These are phyloP conservation scores for Columba guinea DNA, from an alignment of 2,797 vertebrate genomes.

Conservation along the genomic window DNA sequence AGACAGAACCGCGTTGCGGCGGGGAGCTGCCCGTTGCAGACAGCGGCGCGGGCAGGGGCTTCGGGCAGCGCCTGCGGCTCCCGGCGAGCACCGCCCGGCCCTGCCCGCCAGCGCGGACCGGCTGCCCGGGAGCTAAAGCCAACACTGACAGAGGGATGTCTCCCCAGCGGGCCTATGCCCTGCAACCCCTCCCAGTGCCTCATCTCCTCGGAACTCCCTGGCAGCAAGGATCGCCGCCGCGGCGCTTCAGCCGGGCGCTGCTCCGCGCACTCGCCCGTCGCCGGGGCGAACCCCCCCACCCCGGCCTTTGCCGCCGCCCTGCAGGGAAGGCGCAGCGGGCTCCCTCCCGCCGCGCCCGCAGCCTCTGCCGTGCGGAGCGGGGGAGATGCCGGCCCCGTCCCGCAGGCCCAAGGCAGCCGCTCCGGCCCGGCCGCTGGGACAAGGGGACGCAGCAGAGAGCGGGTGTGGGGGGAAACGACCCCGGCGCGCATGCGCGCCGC, in stretches of 20 bases:
- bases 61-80: background rate
- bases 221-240: background rate
- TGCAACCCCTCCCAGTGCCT: background rate
- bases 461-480: background rate
- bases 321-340: background rate
- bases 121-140: background rate
- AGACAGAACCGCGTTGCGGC: background rate
- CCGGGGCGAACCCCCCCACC: background rate
- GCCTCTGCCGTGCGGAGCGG: background rate
- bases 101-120: background rate
- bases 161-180: background rate
- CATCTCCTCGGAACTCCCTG: background rate
- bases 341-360: background rate
- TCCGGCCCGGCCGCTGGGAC: background rate
- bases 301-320: background rate
- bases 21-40: fast-evolving
- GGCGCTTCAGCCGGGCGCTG: background rate
- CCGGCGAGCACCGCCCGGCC: background rate
- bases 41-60: background rate
- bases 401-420: background rate
- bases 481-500: background rate
- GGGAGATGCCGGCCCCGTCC: background rate
- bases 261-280: background rate
- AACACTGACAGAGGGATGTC: background rate
- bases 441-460: background rate